Evolutionary conservation across 2,113 vertebrate genomes (phyloP), one percentile per base, ranked within the genome.

Genomic region (Oostethus manadensis): DNA sequence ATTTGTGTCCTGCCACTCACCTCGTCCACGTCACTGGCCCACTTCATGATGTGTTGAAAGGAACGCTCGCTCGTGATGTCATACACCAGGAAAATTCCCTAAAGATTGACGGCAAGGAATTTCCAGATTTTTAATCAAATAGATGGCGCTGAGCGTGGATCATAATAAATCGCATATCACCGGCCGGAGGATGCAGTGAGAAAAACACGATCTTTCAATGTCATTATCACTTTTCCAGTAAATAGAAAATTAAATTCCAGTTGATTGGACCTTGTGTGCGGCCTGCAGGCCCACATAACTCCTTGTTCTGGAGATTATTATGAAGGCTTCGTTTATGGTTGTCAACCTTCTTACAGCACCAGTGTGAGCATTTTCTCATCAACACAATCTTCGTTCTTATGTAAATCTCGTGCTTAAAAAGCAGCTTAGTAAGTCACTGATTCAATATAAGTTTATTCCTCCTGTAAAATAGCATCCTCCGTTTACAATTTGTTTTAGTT

Each of bases 21-120:
- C 93, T 99, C 96, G 4, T 98, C 96, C 80, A 98, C 95, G 10
- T 98, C 96, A 18, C 95, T 97, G 84, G 94, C 95, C 96, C 95
- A 99, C 82, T 99, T 99, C 89, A 98, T 94, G 55, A 98, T 98
- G 90, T 99, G 96, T 77, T 98, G 95, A 83, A 98, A 99, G 50
- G 96, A 98, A 21, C 94, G 92, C 75, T 99, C 96, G 0, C 96
- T 99, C 51, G 94, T 90, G 79, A 99, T 97, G 79, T 99, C 96
- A 7, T 99, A 99, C 56, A 99, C 93, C 88, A 98, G 87, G 88
- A 97, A 98, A 82, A 99, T 99, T 51, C 96, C 96, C 96, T 97
- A 78, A 68, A 20, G 26, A 51, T 35, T 42, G 38, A 60, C 8
- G 40, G 33, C 3, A 26, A 42, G 3, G 60, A 11, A 56, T 43